Evolutionary conservation across 2,797 vertebrate genomes (phyloP), one percentile per base, ranked within the genome.

Genomic region (Brachymystax lenok): DNA sequence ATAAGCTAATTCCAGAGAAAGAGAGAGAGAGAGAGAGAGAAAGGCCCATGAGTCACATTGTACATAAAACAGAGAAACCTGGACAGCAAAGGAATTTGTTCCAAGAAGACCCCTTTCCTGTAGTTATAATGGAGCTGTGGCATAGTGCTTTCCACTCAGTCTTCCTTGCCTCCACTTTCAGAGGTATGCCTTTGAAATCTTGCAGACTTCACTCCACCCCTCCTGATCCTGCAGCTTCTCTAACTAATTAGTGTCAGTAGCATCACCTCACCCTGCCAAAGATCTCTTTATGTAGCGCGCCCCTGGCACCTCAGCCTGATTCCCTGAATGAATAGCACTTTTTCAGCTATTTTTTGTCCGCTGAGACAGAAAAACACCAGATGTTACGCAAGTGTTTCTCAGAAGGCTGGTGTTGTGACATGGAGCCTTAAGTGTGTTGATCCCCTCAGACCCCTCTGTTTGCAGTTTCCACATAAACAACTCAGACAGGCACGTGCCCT

Each of bases 401-500:
- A 77, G 6, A 24, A 35, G 59, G 67, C 24, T 69, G 64, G 14
- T 24, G 70, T 69, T 64, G 16, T 69, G 67, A 33, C 33, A 69
- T 30, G 40, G 69, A 67, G 73, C 56, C 17, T 59, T 67, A 77
- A 75, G 52, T 64, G 74, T 77, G 81, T 83, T 80, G 73, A 74
- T 82, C 72, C 69, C 85, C 75, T 74, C 33, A 71, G 63, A 21
- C 68, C 63, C 80, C 76, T 72, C 40, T 12, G 52, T 86, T 75
- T 73, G 79, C 73, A 81, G 79, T 76, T 71, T 71, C 78, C 78
- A 75, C 82, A 80, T 85, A 87, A 91, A 87, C 85, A 86, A 77
- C 77, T 56, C 7, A 33, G 79, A 69, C 67, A 74, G 88, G 81
- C 87, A 21, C 80, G 82, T 86, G 88, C 79, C 85, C 84, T 82